These are phyloP conservation scores for Hylaeus anthracinus DNA, from an alignment of 1,140 invertebrate genomes.

Conservation along the genomic window DNA sequence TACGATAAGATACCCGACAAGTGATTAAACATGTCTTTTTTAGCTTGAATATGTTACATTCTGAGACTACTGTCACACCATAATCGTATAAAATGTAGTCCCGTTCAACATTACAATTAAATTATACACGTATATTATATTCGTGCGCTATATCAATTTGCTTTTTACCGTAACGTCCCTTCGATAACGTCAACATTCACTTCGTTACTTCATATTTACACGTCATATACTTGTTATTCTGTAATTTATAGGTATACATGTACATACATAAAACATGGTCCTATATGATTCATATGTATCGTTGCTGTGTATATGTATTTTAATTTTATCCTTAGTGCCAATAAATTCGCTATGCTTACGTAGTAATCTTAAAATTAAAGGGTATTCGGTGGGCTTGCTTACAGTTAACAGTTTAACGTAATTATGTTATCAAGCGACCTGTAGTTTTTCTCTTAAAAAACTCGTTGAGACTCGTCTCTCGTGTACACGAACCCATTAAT, in stretches of 20 bases:
- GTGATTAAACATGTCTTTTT: constrained; percentile 15
- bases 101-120: constrained; percentile 28
- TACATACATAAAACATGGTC: constrained; percentile 74
- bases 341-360: constrained; percentile 37
- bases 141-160: constrained; percentile 22
- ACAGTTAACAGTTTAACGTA: constrained; percentile 2
- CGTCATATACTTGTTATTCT: constrained; percentile 32
- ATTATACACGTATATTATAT: constrained; percentile 24
- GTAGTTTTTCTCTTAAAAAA: constrained; percentile 46
- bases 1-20: constrained; percentile 20
- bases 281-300: constrained; percentile 75
- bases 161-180: constrained; percentile 19
- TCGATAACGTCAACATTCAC: constrained; percentile 41
- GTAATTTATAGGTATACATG: constrained; percentile 56
- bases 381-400: constrained; percentile 17
- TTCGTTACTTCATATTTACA: constrained; percentile 61
- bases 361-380: constrained; percentile 26
- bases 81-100: constrained; percentile 67
- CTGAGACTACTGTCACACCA: constrained; percentile 25
- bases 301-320: constrained; percentile 67
- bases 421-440: constrained; percentile 36
- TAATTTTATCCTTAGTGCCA: constrained; percentile 45
- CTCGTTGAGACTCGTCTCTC: background rate
- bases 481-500: constrained; percentile 6
- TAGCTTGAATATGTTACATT: constrained; percentile 52